Evolutionary conservation across 2,113 vertebrate genomes (phyloP).

Genomic region (Rhegmatorhina hoffmannsi): DNA sequence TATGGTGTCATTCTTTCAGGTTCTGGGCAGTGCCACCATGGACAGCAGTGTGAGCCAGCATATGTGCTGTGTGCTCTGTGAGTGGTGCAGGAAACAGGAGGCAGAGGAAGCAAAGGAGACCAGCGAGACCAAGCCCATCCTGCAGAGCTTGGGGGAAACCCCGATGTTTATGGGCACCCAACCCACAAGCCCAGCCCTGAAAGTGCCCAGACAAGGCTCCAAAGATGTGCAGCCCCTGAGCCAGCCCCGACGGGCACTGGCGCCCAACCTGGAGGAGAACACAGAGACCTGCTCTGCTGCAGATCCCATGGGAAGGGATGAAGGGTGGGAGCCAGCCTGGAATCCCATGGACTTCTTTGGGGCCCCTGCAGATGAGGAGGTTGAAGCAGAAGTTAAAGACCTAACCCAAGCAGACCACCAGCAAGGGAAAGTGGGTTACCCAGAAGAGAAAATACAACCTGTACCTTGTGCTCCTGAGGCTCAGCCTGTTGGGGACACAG

Average conservation of each 20-base stretch:
- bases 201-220: neutral
- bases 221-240: neutral
- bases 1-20: neutral
- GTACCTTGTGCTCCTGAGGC: neutral
- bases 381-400: neutral
- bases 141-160: neutral
- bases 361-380: neutral
- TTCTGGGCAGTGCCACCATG: neutral
- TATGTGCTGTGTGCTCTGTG: neutral
- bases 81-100: neutral
- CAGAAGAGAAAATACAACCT: neutral
- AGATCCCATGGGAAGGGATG: neutral
- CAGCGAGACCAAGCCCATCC: neutral
- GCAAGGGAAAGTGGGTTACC: accelerated
- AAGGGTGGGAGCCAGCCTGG: neutral
- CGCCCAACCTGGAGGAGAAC: neutral
- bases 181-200: neutral
- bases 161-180: accelerated
- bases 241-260: accelerated
- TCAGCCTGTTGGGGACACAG: neutral
- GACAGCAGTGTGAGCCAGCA: neutral
- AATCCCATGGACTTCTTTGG: neutral
- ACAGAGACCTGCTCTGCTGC: neutral
- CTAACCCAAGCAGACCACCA: neutral
- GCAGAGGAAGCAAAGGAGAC: neutral